These are phyloP conservation scores for Sarcophaga caerulescens DNA, from an alignment of 2,888 invertebrate genomes.

Conservation along the genomic window DNA sequence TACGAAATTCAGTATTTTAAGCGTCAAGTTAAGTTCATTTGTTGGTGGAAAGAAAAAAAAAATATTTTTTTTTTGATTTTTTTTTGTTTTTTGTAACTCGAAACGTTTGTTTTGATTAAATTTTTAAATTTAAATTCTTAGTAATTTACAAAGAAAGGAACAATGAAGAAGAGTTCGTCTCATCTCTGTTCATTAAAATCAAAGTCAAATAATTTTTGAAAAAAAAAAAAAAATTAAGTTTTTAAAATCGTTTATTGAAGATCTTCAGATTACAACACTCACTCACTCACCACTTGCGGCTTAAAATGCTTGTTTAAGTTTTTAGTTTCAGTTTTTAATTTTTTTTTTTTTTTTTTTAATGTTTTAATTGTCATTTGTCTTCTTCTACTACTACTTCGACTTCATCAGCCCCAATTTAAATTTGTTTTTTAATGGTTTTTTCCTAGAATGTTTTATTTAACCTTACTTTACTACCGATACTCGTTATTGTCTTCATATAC, in stretches of 20 bases:
- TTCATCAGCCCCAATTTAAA: background rate
- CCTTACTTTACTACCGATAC: background rate
- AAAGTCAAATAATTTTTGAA: background rate
- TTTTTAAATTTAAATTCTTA: background rate
- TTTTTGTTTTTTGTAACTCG: background rate
- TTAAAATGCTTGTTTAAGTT: conserved; percentile 41
- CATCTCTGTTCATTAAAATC: too few species aligned
- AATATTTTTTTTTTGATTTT: background rate
- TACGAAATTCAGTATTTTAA: background rate
- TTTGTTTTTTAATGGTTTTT: conserved; percentile 58
- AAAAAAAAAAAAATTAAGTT: conserved; percentile 37
- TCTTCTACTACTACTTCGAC: conserved; percentile 4
- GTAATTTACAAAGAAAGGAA: background rate
- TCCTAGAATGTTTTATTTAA: conserved; percentile 51
- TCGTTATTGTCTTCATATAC: background rate
- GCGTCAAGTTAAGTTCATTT: too few species aligned
- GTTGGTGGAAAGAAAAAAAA: too few species aligned
- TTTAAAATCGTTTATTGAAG: conserved; percentile 58
- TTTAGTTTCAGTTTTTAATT: conserved; percentile 5
- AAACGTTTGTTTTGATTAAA: background rate
- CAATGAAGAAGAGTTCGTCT: too few species aligned
- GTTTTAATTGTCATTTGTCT: conserved; percentile 5
- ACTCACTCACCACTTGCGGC: background rate
- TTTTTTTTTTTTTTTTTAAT: conserved; percentile 13
- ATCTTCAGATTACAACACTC: conserved; percentile 44